Base-by-base conservation (phyloP, 2,113 vertebrate species). In the Phyllostomus discolor region DNA sequence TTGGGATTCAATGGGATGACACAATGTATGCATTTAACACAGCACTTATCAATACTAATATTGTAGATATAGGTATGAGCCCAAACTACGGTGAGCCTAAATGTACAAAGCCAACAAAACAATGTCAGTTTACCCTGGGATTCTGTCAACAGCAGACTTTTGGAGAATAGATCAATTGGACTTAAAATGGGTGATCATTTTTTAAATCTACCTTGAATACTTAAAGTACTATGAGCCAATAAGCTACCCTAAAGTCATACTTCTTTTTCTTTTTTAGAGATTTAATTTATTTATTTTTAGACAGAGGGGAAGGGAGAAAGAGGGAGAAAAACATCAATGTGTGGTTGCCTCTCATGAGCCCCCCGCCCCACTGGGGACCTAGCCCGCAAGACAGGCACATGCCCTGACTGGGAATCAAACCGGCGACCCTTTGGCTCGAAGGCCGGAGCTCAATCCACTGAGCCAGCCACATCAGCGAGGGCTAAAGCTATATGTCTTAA, bases 31-130 rank as follows among this genome's bases (percentile, higher is more conserved):
- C 35, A 78, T 76, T 54, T 24, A 75, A 90, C 46, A 66, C 35
- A 19, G 31, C 0, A 12, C 54, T 5, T 5, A 4, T 28, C 43
- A 54, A 57, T 33, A 78, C 46, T 59, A 43, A 35, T 4, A 28
- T 1, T 10, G 22, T 7, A 9, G 41, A 22, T 41, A 43, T 0
- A 9, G n/a, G 87, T 11, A 59, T 7, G 22, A 80, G 41, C 16
- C 67, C 35, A 82, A 43, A 0, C 1, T 11, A 57, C 1, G 3
- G 8, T 31, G 64, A 66, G 35, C 33, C 33, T 43, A 43, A 50
- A 70, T 4, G 31, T 78, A 16, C 38, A 78, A 73, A 82, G 80
- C 31, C 31, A 48, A 85, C 28, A 5, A 6, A 87, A 57, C 10
- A 2, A 10, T 0, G 7, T 54, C 41, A 14, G 5, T 52, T 22